These are phyloP conservation scores for Tychaedon coryphoeus DNA, from an alignment of 2,113 vertebrate genomes.

Conservation along the genomic window DNA sequence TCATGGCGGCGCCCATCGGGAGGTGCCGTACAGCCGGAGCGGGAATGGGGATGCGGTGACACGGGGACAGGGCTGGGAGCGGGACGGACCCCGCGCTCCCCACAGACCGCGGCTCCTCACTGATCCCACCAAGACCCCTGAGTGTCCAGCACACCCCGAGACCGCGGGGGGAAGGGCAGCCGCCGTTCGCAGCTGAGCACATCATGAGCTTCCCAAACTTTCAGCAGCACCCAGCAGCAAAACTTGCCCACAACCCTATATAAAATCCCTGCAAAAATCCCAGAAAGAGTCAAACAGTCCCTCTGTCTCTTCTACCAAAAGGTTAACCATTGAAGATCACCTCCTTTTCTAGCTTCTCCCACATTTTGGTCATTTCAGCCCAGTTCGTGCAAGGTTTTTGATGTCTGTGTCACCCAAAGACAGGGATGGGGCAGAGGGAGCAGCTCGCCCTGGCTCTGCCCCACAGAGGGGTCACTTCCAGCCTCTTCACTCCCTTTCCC, in stretches of 20 bases:
- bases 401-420: accelerated
- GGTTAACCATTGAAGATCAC: accelerated
- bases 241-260: neutral
- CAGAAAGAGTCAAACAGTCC: neutral
- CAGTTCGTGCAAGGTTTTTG: accelerated
- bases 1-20: neutral
- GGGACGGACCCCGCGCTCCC: neutral
- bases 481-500: neutral
- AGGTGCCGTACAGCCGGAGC: neutral
- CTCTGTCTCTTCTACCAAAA: neutral
- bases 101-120: accelerated
- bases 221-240: neutral
- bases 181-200: accelerated
- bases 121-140: accelerated
- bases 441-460: neutral
- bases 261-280: accelerated
- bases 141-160: accelerated
- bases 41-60: neutral
- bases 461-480: accelerated
- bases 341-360: neutral
- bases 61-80: neutral
- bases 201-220: neutral
- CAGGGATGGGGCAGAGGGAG: neutral
- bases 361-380: neutral
- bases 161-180: accelerated